A percentile compares a stretch with the other conserved stretches of the same genome.
These are phyloP conservation scores for Alentia gelatinosa DNA, from an alignment of 2,888 invertebrate species.

Conservation along the genomic window DNA sequence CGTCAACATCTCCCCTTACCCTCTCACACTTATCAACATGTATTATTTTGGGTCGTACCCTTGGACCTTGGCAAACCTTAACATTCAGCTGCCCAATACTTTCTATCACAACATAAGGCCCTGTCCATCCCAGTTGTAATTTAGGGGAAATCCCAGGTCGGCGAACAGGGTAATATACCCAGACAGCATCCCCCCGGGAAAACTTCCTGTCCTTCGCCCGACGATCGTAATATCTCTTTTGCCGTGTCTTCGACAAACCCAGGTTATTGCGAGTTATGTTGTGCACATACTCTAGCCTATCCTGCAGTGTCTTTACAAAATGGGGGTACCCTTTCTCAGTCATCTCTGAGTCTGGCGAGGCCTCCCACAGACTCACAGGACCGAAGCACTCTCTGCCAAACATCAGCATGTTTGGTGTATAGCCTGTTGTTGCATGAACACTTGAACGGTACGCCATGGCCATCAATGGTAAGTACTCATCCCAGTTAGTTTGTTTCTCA, in stretches of 20 bases:
- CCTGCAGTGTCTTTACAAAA: not conserved
- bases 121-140: not conserved
- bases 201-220: not conserved
- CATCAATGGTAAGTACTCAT: not conserved
- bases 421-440: not conserved
- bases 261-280: not conserved
- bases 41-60: not conserved
- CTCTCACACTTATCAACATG: not conserved
- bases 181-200: not conserved
- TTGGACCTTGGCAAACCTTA: not conserved
- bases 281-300: not conserved
- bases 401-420: not conserved
- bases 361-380: not conserved
- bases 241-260: not conserved
- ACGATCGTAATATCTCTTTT: not conserved
- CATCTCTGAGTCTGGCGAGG: not conserved
- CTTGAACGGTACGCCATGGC: not conserved
- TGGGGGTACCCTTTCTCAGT: not conserved
- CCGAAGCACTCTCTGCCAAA: not conserved
- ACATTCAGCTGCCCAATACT: not conserved
- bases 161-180: not conserved
- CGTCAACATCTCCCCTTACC: not conserved
- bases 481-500: not conserved
- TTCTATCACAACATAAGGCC: not conserved
- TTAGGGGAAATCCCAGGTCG: not conserved